These are phyloP conservation scores for Eupithecia abbreviata DNA, from an alignment of 2,888 invertebrate genomes.

Conservation along the genomic window DNA sequence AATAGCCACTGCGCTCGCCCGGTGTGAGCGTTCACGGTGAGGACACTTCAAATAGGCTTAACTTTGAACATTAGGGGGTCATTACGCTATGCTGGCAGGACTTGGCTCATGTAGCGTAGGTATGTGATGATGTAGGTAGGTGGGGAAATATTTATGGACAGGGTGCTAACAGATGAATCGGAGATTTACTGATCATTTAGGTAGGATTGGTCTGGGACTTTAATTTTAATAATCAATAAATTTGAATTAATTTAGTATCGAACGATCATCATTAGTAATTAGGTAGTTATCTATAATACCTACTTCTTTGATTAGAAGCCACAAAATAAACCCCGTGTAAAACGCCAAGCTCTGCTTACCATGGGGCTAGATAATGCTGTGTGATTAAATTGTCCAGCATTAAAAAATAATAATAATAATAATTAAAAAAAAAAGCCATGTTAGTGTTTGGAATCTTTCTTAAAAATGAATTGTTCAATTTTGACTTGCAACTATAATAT, in stretches of 20 bases:
- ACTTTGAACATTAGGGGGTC: slow-evolving; percentile 48
- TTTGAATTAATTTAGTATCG: not conserved
- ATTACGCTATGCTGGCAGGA: slow-evolving; percentile 35
- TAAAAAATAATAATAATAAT: too few species aligned
- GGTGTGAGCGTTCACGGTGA: slow-evolving; percentile 44
- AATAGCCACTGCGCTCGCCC: slow-evolving; percentile 45
- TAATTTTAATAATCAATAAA: not conserved
- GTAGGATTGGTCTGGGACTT: not conserved
- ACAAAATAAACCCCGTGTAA: not conserved
- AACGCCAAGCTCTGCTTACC: too few species aligned
- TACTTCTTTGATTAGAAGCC: too few species aligned
- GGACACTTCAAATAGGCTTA: slow-evolving; percentile 48
- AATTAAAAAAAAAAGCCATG: too few species aligned
- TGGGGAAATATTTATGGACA: slow-evolving; percentile 8
- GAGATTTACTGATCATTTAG: not conserved
- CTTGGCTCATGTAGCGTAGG: slow-evolving; percentile 23
- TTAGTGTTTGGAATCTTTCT: not conserved
- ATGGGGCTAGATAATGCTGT: too few species aligned
- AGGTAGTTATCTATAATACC: too few species aligned
- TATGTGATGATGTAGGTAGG: too few species aligned
- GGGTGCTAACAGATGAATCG: not conserved
- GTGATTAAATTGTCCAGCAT: too few species aligned
- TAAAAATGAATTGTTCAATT: not conserved
- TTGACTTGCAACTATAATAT: not conserved
- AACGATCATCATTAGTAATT: too few species aligned